Evolutionary conservation across 2,888 invertebrate genomes (phyloP).

Genomic region (Merodon equestris): DNA sequence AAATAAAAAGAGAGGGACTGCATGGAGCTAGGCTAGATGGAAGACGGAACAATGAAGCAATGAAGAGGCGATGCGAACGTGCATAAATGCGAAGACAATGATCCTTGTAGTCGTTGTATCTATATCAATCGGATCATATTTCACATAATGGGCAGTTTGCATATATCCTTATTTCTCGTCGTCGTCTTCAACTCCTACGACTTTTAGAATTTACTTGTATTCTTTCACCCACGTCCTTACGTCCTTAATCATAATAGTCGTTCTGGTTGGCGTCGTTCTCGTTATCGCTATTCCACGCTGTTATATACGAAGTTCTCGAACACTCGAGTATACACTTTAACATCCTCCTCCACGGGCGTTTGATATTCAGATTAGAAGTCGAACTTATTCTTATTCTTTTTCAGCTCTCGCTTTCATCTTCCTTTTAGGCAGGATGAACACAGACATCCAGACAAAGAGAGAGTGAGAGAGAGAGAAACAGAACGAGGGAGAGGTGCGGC

Average conservation of each 20-base stretch:
- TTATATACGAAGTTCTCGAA: constrained; percentile 3
- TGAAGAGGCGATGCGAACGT: constrained; percentile 1
- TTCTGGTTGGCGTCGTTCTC: constrained; percentile 11
- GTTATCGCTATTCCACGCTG: constrained; percentile 7
- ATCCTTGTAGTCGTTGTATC: constrained; percentile 54
- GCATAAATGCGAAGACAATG: constrained; percentile 53
- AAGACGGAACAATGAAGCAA: background rate
- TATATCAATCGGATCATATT: constrained; percentile 68
- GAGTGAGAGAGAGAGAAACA: background rate
- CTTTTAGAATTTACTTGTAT: background rate
- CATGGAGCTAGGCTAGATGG: constrained; percentile 39
- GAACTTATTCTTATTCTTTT: constrained; percentile 44
- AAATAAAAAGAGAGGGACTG: constrained; percentile 39
- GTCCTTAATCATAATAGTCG: background rate
- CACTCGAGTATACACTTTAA: background rate
- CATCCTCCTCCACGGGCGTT: constrained; percentile 21
- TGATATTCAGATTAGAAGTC: constrained; percentile 65
- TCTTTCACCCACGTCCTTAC: constrained; percentile 22
- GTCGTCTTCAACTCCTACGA: no score
- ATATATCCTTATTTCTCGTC: constrained; percentile 36
- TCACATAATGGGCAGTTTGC: constrained; percentile 64
- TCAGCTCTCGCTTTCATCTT: no score
- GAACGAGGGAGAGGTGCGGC: constrained; percentile 15
- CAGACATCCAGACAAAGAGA: background rate
- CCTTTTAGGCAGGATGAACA: no score